Conservation (phyloP, 2,888 invertebrate species). For the Rhagonycha fulva region DNA sequence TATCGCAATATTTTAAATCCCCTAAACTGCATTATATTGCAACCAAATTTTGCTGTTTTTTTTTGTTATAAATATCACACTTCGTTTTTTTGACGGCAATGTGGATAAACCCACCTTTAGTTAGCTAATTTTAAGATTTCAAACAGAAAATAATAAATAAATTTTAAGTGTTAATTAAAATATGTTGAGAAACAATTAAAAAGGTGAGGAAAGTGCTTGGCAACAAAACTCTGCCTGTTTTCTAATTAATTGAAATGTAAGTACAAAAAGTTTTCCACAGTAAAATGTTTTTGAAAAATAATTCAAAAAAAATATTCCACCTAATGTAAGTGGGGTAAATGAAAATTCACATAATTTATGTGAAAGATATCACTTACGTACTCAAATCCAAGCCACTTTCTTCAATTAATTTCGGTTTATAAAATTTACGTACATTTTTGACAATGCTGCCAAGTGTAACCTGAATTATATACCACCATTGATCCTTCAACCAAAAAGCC, state of each 20-base stretch:
- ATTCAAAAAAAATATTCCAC: too few species aligned
- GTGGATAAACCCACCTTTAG: too few species aligned
- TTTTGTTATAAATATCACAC: too few species aligned
- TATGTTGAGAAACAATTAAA: conserved; percentile 1
- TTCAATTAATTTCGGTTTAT: conserved; percentile 24
- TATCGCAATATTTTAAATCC: too few species aligned
- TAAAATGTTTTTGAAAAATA: background rate
- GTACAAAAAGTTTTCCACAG: background rate
- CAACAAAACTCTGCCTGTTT: conserved; percentile 3
- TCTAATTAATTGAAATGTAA: background rate
- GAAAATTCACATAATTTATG: background rate
- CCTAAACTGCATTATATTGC: too few species aligned
- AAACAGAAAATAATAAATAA: background rate
- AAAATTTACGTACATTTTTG: conserved; percentile 35
- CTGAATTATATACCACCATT: conserved; percentile 29
- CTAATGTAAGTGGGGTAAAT: background rate
- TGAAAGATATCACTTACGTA: conserved; percentile 17
- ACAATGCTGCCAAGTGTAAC: conserved; percentile 27
- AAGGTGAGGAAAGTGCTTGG: conserved; percentile 32
- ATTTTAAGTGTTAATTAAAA: background rate
- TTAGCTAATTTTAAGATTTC: background rate
- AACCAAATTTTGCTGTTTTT: too few species aligned
- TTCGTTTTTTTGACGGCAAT: too few species aligned
- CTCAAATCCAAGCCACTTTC: conserved; percentile 37
- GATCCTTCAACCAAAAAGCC: conserved; percentile 33